Evolutionary conservation across 1,140 invertebrate genomes (phyloP).

Genomic region (Drosophila malerkotliana): DNA sequence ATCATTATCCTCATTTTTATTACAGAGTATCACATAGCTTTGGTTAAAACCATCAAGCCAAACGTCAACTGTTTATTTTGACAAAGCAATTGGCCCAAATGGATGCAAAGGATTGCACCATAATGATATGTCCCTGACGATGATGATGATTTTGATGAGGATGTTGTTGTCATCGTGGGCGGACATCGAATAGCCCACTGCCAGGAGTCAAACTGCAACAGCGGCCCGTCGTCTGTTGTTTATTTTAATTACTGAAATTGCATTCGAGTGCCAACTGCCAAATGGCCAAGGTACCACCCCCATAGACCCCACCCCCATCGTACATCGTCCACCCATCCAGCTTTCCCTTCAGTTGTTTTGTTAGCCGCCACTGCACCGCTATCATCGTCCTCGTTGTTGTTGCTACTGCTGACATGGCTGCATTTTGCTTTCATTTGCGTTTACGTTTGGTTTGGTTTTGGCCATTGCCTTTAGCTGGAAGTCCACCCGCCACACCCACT

Average conservation of each 20-base stretch:
- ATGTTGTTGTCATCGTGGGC: slow-evolving; percentile 60
- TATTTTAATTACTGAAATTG: slow-evolving; percentile 84
- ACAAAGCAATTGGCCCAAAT: slow-evolving; percentile 59
- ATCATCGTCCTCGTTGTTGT: slow-evolving; percentile 46
- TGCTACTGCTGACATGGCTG: slow-evolving; percentile 62
- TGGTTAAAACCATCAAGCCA: background rate
- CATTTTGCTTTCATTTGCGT: slow-evolving; percentile 77
- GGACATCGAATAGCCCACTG: slow-evolving; percentile 25
- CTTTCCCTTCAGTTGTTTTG: slow-evolving; percentile 59
- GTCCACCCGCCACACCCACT: background rate
- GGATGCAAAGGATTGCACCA: slow-evolving; percentile 49
- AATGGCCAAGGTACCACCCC: slow-evolving; percentile 44
- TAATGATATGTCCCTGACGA: slow-evolving; percentile 65
- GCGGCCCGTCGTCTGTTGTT: slow-evolving; percentile 55
- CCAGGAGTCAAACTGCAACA: slow-evolving; percentile 40
- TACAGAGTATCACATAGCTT: slow-evolving; percentile 14
- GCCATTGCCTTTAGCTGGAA: slow-evolving; percentile 63
- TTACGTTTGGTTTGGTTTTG: slow-evolving; percentile 72
- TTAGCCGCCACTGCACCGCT: slow-evolving; percentile 64
- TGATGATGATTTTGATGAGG: slow-evolving; percentile 70
- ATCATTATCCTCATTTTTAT: background rate
- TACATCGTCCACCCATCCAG: background rate
- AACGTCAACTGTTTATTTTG: slow-evolving; percentile 60
- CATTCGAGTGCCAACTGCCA: slow-evolving; percentile 80
- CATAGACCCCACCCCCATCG: background rate